A percentile compares a stretch with the other conserved stretches of the same genome.
phyloP scores from a whole-genome alignment of 2,888 invertebrate species.

The Clepsis dumicolana region DNA sequence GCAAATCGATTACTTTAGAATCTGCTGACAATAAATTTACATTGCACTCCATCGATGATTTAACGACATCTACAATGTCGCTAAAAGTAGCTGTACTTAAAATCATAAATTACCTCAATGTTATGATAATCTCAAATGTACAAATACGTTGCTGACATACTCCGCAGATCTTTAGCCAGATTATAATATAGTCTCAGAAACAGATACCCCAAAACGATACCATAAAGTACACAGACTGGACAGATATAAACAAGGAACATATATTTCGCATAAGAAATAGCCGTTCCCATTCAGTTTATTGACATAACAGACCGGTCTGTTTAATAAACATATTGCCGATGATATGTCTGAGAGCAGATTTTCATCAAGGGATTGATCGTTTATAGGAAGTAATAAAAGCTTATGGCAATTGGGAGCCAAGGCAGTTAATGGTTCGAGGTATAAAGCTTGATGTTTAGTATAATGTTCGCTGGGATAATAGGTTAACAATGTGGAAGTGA shows the following conservation, averaged over 20 bases:
- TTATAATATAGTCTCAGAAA: background rate
- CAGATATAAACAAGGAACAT: background rate
- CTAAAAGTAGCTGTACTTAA: too few species aligned
- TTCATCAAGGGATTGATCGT: slow-evolving; percentile 23
- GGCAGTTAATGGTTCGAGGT: slow-evolving; percentile 15
- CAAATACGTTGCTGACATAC: background rate
- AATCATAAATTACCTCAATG: too few species aligned
- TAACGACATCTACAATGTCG: too few species aligned
- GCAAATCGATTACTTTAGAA: too few species aligned
- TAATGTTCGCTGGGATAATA: slow-evolving; percentile 13
- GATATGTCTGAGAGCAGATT: slow-evolving; percentile 21
- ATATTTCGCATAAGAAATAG: slow-evolving; percentile 16
- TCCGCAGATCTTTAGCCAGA: background rate
- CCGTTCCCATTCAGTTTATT: slow-evolving; percentile 30
- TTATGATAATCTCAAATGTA: too few species aligned
- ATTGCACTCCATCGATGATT: too few species aligned
- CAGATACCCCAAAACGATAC: background rate
- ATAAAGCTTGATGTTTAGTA: slow-evolving; percentile 7
- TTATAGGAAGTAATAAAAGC: slow-evolving; percentile 39
- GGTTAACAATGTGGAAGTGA: slow-evolving; percentile 11
- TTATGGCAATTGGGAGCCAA: slow-evolving; percentile 6
- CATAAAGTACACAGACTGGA: background rate
- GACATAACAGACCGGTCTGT: slow-evolving; percentile 19
- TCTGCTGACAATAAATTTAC: too few species aligned
- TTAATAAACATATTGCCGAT: slow-evolving; percentile 31